Evolutionary conservation across 2,797 vertebrate genomes (phyloP).

Genomic region (Myiothlypis coronata): DNA sequence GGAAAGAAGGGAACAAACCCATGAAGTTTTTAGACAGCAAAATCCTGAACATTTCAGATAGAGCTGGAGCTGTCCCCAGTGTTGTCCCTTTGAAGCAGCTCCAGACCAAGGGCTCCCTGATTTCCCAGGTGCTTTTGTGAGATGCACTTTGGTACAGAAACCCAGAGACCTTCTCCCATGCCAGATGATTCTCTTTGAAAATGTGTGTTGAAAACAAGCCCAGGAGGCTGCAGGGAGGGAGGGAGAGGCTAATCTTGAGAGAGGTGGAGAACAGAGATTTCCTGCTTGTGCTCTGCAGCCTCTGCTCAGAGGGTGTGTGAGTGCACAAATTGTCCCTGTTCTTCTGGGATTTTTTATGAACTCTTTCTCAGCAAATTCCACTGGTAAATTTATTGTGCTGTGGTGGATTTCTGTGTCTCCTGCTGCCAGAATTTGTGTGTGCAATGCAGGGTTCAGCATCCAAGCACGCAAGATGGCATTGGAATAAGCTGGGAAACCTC

Average conservation of each 20-base stretch:
- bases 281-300: background rate
- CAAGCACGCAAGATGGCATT: fast-evolving
- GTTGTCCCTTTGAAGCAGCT: background rate
- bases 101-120: background rate
- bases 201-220: background rate
- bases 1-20: background rate
- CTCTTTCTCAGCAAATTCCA: background rate
- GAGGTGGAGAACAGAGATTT: background rate
- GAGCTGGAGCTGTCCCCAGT: background rate
- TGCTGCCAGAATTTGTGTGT: background rate
- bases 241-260: background rate
- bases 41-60: background rate
- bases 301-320: background rate
- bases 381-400: background rate
- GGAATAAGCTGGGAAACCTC: background rate
- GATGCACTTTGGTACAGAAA: background rate
- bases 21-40: background rate
- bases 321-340: background rate
- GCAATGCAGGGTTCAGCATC: background rate
- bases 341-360: background rate
- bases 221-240: no score
- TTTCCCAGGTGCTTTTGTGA: background rate
- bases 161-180: background rate
- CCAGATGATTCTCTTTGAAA: background rate
- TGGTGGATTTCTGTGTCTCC: background rate